Evolutionary conservation across 2,113 vertebrate species (phyloP).

Genomic region (Tonatia bakeri): DNA sequence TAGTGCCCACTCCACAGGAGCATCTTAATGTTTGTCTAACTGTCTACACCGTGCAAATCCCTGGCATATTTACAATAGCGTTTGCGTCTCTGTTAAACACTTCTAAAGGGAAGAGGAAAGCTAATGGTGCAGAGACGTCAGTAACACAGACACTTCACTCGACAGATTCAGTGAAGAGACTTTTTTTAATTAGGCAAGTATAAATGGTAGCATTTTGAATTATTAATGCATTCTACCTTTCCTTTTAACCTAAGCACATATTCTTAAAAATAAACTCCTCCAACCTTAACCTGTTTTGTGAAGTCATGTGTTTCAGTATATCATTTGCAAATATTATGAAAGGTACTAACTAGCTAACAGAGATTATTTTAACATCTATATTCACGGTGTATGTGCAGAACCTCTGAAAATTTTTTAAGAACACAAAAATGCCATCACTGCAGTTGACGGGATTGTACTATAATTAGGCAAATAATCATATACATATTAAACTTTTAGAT

Average conservation of each 20-base stretch:
- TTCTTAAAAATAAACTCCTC: slow-evolving; percentile 40
- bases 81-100: slow-evolving; percentile 38
- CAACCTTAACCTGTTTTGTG: slow-evolving; percentile 12
- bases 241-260: slow-evolving; percentile 40
- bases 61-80: neutral
- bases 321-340: slow-evolving; percentile 46
- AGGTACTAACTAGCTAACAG: neutral
- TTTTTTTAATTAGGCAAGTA: slow-evolving; percentile 52
- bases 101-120: slow-evolving; percentile 38
- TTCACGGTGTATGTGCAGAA: neutral
- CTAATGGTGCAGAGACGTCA: neutral
- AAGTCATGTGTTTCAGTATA: neutral
- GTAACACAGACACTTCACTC: neutral
- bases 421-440: neutral
- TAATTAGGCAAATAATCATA: neutral
- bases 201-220: slow-evolving; percentile 38
- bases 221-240: slow-evolving; percentile 31
- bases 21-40: neutral
- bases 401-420: neutral
- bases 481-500: neutral
- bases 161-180: neutral
- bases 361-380: neutral
- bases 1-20: accelerated
- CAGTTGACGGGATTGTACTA: neutral
- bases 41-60: neutral